A percentile compares a stretch with the other conserved stretches of the same genome.
Evolutionary conservation across 2,113 vertebrate genomes (phyloP).

Genomic region (Prochilodus magdalenae): DNA sequence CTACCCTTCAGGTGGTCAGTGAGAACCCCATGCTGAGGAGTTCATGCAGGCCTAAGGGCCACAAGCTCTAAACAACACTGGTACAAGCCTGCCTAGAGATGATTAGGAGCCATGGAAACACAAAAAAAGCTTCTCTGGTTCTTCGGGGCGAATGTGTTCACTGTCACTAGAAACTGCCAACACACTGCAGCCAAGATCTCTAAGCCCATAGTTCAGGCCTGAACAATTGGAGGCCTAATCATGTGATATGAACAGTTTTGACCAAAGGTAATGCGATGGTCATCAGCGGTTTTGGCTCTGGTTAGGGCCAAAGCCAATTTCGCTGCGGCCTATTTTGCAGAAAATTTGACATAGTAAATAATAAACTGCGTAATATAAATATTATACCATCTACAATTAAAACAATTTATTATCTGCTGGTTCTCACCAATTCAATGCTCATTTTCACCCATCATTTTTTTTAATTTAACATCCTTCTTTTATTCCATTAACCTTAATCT

Average conservation of each 20-base stretch:
- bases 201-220: neutral
- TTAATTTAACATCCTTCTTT: no score
- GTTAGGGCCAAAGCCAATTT: no score
- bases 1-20: neutral
- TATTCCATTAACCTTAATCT: no score
- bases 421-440: no score
- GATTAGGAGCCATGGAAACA: neutral
- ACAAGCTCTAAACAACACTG: conserved; percentile 17
- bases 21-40: conserved; percentile 26
- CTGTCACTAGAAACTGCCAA: neutral
- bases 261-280: no score
- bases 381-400: no score
- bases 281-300: no score
- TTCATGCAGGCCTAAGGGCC: conserved; percentile 14
- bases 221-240: neutral
- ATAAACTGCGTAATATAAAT: no score
- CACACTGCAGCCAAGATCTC: conserved; percentile 4
- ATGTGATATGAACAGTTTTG: neutral
- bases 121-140: neutral
- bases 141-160: neutral
- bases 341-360: no score
- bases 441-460: no score
- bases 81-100: neutral
- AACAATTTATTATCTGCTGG: no score
- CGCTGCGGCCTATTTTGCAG: no score